Conservation (phyloP, 92 coral and sea anemone species). For the Palythoa caribaeorum region DNA sequence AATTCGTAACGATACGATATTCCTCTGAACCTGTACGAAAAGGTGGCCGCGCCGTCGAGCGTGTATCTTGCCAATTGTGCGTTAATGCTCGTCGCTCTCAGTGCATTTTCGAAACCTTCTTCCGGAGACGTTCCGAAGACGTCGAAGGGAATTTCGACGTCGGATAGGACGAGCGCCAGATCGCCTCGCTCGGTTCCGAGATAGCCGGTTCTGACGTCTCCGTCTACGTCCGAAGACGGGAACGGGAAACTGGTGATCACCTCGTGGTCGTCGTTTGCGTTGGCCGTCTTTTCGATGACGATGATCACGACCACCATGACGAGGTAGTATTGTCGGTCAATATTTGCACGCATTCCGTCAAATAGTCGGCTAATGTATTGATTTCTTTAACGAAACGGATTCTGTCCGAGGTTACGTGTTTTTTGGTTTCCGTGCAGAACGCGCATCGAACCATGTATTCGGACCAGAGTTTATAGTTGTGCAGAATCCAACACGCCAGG, state of each 20-base stretch:
- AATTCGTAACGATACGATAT: background rate
- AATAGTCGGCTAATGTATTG: background rate
- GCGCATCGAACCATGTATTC: conserved; percentile 12
- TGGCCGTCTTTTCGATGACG: background rate
- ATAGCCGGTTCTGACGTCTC: background rate
- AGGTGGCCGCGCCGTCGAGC: background rate
- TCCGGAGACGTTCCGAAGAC: background rate
- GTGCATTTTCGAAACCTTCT: background rate
- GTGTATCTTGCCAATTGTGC: background rate
- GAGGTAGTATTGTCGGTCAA: background rate
- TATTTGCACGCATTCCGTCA: background rate
- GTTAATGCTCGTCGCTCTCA: background rate
- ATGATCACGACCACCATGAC: conserved; percentile 4
- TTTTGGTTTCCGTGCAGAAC: background rate
- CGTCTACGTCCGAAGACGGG: background rate
- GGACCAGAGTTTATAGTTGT: conserved; percentile 2
- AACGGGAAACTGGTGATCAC: conserved; percentile 10
- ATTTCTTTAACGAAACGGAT: conserved; percentile 9
- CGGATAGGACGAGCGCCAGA: background rate
- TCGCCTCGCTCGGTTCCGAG: background rate
- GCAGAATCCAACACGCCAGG: background rate
- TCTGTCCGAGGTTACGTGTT: background rate
- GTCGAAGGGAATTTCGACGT: background rate
- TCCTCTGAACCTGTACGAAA: background rate
- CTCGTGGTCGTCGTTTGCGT: background rate